Evolutionary conservation across 2,888 invertebrate species (phyloP), one percentile per base, ranked within the genome.

Genomic region (Latheticus oryzae): DNA sequence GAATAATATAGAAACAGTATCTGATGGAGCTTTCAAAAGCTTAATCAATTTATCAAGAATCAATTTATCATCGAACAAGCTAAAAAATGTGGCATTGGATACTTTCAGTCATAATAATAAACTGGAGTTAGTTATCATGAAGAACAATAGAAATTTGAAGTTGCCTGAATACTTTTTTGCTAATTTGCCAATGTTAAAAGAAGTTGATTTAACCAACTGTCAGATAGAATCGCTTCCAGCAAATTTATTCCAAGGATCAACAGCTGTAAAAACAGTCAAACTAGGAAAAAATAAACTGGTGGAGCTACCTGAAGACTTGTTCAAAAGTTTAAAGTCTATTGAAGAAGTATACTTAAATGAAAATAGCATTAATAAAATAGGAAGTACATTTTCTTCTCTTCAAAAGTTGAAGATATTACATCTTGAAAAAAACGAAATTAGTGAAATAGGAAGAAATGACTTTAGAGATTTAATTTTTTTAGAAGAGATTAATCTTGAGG

Each of bases 401-500:
- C 79, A 76, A 2, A 83, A 86, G 38, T 77, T 94, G 4, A 69
- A 81, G 3, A 81, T 80, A 26, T 76, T 94, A 53, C 84, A 88
- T 69, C 76, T 94, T 50, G 83, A 85, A 59, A 77, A 82, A 58
- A 94, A 94, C 75, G 77, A 80, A 38, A 67, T 94, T 4, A 78
- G 72, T 23, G 76, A 76, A 13, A 75, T 91, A 4, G 12, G 8
- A 11, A 12, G 7, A 8, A 8, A 21, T 1, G 19, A 21, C 2
- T 50, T 52, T 7, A 13, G 30, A 17, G 33, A 42, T 8, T 78
- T 86, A 52, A 77, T 76, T 1, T 82, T 83, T 53, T 75, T 93
- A 61, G 79, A 81, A 65, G 80, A 73, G 11, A 76, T 93, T 5
- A 82, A 86, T 71, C 77, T 94, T 42, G 83, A 85, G 21, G 76